phyloP scores from a whole-genome alignment of 2,113 vertebrate genomes.

The Colinus virginianus region DNA sequence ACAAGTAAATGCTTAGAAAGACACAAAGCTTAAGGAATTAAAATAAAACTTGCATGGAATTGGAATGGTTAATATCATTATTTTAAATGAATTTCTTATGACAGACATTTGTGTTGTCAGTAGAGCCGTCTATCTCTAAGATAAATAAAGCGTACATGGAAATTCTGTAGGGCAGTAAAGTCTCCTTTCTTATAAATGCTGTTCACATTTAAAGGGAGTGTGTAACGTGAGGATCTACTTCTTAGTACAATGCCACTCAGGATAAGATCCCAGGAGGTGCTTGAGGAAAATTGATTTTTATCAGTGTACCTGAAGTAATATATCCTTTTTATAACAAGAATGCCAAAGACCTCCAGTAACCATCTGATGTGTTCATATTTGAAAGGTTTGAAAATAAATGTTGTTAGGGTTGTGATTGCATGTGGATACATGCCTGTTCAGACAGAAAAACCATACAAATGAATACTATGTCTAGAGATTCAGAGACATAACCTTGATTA shows the following conservation, averaged over 20 bases:
- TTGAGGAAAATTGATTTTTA: not conserved
- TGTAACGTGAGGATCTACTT: not conserved
- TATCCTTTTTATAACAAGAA: not conserved
- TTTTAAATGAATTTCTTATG: not conserved
- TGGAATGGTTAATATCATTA: not conserved
- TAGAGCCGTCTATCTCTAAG: not conserved
- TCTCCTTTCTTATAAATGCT: not conserved
- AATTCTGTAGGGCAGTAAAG: not conserved
- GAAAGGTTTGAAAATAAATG: not conserved
- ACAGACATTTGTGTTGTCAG: not conserved
- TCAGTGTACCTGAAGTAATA: not conserved
- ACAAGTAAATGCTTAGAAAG: not conserved
- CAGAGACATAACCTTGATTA: not conserved
- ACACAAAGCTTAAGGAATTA: not conserved
- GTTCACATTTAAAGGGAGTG: fast-evolving
- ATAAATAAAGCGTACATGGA: not conserved
- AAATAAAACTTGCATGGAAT: not conserved
- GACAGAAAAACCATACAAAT: not conserved
- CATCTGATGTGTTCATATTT: not conserved
- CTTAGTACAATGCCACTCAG: not conserved
- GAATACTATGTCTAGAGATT: not conserved
- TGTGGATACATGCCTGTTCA: not conserved
- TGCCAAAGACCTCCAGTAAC: not conserved
- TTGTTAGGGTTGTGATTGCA: not conserved
- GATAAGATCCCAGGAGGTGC: not conserved